Evolutionary conservation across 2,797 vertebrate genomes (phyloP), one percentile per base, ranked within the genome.

Genomic region (Sciurus vulgaris): DNA sequence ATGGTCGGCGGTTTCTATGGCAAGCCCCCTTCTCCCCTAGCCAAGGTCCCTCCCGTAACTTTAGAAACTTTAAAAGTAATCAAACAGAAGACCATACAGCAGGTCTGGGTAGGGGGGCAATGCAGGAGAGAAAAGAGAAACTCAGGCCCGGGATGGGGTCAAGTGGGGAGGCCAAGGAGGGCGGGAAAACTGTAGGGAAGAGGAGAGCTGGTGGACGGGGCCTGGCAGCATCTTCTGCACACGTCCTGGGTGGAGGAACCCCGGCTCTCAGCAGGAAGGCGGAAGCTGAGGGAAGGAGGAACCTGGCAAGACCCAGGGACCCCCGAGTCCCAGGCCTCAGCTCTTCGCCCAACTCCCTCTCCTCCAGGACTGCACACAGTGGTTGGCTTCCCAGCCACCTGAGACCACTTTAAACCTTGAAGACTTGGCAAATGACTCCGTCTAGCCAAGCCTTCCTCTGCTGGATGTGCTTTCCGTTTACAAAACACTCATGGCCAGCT

Each of bases 391-490:
- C 94, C 85, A 86, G 20, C 28, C 77, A 89, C 83, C 95, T 0
- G 0, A 73, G 78, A 38, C 81, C 24, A 20, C 92, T 74, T 78
- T 88, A 73, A 89, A 69, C 91, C 88, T 67, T 91, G 92, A 90
- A 65, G n/a, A 77, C 81, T 63, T 93, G 81, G 89, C 84, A 47
- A 15, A 9, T 28, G 26, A 20, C 59, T 70, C 83, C 61, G 73
- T 56, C 30, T 41, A 81, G 30, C 54, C 65, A 35, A n/a, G 72
- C 89, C 59, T 44, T 47, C 1, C 9, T 70, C 92, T 63, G n/a
- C 76, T 70, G 73, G 76, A 18, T 33, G 33, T 41, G n/a, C 51
- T 73, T 83, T 65, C 89, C 59, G 30, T 38, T 78, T 77, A 35
- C 59, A 59, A 24, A 11, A 38, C 35, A 5, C 20, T 33, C 35